Evolutionary conservation across 2,888 invertebrate genomes (phyloP), one percentile per base, ranked within the genome.

Genomic region (Luperina nickerlii): DNA sequence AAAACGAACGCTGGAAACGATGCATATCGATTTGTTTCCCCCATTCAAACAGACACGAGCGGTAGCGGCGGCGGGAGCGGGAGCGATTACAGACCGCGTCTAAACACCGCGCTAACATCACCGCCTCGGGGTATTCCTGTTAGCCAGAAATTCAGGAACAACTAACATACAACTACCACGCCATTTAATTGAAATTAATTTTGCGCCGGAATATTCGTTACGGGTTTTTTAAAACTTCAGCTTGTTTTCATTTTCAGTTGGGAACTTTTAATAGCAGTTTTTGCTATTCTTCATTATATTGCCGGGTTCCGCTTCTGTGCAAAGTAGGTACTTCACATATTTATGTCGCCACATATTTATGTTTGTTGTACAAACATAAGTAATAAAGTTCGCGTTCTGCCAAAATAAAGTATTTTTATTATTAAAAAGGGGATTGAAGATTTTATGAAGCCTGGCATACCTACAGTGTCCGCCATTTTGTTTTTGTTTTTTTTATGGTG

Each of bases 21-120:
- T 87, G 87, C 79, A 87, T 88, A 89, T 89, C 88, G 91, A 91
- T 91, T 90, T 84, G 82, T 82, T 88, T 86, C 42, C 78, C 60
- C 74, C 77, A 74, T 86, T 89, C 80, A 77, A n/a, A 5, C 20
- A 24, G 20, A 38, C 86, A 82, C 5, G 13, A 78, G 87, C 60
- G 54, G 71, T 1, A 54, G 76, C 76, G 65, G 32, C 1, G 13
- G 77, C 73, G 69, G 48, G 20, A 65, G 72, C 74, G 51, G 32
- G 2, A 66, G 68, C 72, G 77, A 76, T 79, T 78, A 75, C 65
- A 74, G 9, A 69, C 42, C 69, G 57, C 66, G 13, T 72, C 76
- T 88, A 79, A 87, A 82, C 73, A 70, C 62, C 68, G 79, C 74
- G 57, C 80, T 32, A n/a, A 63, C 66, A 62, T 48, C 66, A 62